Conservation (phyloP, 64 coral and sea anemone species). For the Dendronephthya gigantea region DNA sequence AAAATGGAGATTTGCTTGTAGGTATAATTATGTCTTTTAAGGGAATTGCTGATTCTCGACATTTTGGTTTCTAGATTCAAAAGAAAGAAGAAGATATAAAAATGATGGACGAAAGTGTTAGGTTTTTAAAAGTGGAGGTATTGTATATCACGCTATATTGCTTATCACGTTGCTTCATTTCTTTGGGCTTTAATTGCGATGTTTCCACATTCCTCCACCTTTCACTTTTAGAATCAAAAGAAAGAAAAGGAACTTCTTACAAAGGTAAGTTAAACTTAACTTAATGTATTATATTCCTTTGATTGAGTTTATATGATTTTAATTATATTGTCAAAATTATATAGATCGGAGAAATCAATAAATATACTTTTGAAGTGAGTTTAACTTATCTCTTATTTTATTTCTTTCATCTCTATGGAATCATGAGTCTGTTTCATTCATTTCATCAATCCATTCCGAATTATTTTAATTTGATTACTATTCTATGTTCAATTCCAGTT, state of each 20-base stretch:
- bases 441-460: too few species aligned
- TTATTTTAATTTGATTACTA: too few species aligned
- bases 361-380: neutral
- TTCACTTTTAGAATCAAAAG: slow-evolving; percentile 71
- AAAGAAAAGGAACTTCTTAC: slow-evolving; percentile 81
- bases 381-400: neutral
- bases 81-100: slow-evolving; percentile 4
- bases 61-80: neutral
- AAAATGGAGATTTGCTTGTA: too few species aligned
- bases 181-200: neutral
- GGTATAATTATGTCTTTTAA: neutral
- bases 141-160: neutral
- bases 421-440: too few species aligned
- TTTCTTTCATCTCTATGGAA: neutral
- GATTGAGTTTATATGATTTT: neutral
- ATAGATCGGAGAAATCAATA: neutral
- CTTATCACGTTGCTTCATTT: too few species aligned
- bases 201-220: neutral
- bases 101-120: slow-evolving; percentile 55
- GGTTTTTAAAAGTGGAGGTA: slow-evolving; percentile 89
- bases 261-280: slow-evolving; percentile 37
- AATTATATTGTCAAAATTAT: too few species aligned
- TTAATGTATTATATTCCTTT: neutral
- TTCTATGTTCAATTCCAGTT: slow-evolving; percentile 39
- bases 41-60: neutral